Evolutionary conservation across 2,113 vertebrate species (phyloP).

Genomic region (Clarias macrocephalus): DNA sequence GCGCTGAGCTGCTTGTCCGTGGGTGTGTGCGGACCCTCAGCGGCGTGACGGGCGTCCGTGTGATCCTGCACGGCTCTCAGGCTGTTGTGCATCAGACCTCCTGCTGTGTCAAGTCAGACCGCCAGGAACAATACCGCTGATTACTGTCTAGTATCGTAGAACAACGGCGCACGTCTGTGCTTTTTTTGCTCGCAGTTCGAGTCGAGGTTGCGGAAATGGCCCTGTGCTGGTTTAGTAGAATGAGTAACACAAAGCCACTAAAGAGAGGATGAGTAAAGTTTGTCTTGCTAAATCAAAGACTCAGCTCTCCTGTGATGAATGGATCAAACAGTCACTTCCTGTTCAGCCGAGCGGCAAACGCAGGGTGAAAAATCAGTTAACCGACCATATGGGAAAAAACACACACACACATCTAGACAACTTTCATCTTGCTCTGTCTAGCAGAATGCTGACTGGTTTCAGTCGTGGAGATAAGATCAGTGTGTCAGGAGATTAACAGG

Average conservation of each 20-base stretch:
- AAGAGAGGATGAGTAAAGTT: conserved; percentile 42
- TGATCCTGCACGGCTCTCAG: conserved; percentile 18
- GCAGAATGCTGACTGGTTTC: conserved; percentile 36
- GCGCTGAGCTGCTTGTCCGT: neutral
- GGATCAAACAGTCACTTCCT: conserved; percentile 60
- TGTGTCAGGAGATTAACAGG: neutral
- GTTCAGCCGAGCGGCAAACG: conserved; percentile 45
- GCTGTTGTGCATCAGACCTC: neutral
- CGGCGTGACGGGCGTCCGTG: conserved; percentile 34
- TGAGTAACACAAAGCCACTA: conserved; percentile 52
- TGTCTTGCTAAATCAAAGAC: conserved; percentile 48
- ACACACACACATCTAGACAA: neutral
- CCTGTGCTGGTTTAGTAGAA: conserved; percentile 9
- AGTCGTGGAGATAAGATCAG: conserved; percentile 15
- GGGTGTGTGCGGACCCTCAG: conserved; percentile 49
- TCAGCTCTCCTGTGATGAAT: conserved; percentile 54
- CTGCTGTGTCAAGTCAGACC: conserved; percentile 36
- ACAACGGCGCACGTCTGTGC: neutral
- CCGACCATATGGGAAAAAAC: conserved; percentile 14
- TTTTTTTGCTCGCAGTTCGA: neutral
- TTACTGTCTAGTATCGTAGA: neutral
- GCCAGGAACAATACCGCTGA: conserved; percentile 31
- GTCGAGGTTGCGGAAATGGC: neutral
- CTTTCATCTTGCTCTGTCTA: neutral
- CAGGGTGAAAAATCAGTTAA: conserved; percentile 19